Base-by-base conservation (phyloP, 2,888 invertebrate species). In the Conus canariensis region DNA sequence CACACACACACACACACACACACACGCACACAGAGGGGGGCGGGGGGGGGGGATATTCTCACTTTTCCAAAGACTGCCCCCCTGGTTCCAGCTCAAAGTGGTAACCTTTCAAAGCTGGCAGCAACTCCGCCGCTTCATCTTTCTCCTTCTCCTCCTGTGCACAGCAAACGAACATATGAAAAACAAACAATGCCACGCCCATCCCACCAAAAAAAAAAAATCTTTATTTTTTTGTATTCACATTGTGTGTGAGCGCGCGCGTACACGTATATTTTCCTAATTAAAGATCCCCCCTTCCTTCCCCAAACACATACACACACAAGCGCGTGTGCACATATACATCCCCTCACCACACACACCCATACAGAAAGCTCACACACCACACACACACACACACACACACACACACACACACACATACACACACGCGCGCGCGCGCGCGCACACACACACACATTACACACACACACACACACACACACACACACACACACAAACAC, bases 21-120 rank as follows among this genome's bases (percentile, higher is more conserved):
- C 67, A 67, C 67, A 67, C 67, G 67, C 22, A 45, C 45, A 45
- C 45, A 45, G 3, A 45, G 45, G 45, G 45, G 2, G 30, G 30
- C 1, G 2, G 30, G 30, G 45, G 45, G 45, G 45, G 45, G 45
- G 45, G 45, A 4, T 45, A 45, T 2, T 74, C 94, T 92, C 87
- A 95, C 95, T 93, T 94, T 91, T 95, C 94, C 45, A 95, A 90
- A 19, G 94, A 94, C 86, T 94, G 94, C 16, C 95, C 94, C 0
- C 95, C 95, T n/a, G 94, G 94, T 88, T 95, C 94, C 64, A 91
- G 92, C 22, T 93, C 90, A 90, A 94, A 95, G 90, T 94, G 93
- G 88, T 94, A 94, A 82, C 93, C 94, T 60, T 94, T 92, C 82
- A 95, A 91, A 82, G 94, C 93, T 70, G 94, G 94, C 58, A 94